A percentile compares a stretch with the other conserved stretches of the same genome.
Evolutionary conservation across 2,888 invertebrate genomes (phyloP).

Genomic region (Ectobius pallidus): DNA sequence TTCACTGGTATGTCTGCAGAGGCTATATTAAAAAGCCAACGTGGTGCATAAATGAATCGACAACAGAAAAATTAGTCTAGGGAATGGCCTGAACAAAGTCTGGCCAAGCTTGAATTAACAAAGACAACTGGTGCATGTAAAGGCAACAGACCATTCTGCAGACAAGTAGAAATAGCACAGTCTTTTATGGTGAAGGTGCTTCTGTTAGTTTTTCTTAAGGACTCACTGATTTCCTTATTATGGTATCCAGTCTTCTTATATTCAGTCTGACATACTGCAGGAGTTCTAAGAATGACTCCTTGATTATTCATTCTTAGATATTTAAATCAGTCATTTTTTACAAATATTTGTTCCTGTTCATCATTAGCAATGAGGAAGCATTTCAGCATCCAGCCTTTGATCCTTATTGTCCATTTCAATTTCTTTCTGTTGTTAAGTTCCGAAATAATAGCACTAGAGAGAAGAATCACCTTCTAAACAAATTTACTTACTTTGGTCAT

Average conservation of each 20-base stretch:
- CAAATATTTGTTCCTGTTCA: background rate
- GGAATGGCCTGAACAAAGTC: background rate
- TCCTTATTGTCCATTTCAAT: background rate
- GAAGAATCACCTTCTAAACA: background rate
- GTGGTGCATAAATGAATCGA: too few relatives aligned
- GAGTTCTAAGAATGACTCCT: background rate
- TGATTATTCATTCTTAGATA: background rate
- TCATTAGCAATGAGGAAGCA: too few relatives aligned
- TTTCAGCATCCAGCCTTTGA: background rate
- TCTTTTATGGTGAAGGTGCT: background rate
- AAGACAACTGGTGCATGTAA: background rate
- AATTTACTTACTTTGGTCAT: background rate
- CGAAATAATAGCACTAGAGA: background rate
- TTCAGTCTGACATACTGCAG: background rate
- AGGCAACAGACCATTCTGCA: background rate
- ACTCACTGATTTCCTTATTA: background rate
- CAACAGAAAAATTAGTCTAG: background rate
- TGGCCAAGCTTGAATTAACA: background rate
- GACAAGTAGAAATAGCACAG: background rate
- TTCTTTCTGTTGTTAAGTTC: constrained; percentile 2
- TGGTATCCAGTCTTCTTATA: background rate
- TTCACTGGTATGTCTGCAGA: background rate
- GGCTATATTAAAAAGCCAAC: background rate
- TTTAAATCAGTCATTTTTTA: background rate
- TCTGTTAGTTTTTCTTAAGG: background rate